Conservation (phyloP, 2,888 invertebrate genomes). For the Fissipunctia ypsillon region DNA sequence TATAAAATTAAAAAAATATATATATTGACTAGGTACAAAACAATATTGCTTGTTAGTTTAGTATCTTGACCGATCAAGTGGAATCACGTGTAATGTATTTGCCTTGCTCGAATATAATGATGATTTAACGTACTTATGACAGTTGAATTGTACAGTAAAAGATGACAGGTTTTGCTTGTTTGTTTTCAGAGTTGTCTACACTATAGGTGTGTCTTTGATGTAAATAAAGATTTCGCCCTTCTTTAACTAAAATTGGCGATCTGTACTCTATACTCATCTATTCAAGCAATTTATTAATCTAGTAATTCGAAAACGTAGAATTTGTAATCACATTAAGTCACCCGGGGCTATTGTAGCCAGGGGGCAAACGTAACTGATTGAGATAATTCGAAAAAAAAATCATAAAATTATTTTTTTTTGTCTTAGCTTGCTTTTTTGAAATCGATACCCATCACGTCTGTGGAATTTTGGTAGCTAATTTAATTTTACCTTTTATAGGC, state of each 20-base stretch:
- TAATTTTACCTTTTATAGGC: too few relatives aligned
- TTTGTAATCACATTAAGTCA: not conserved
- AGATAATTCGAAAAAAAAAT: too few relatives aligned
- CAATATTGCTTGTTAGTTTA: slow-evolving; percentile 4
- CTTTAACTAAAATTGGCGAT: not conserved
- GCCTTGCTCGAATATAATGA: not conserved
- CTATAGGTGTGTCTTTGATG: not conserved
- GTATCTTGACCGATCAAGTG: not conserved
- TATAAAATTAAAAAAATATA: too few relatives aligned
- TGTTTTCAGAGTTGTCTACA: not conserved
- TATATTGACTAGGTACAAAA: too few relatives aligned
- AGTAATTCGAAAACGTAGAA: not conserved
- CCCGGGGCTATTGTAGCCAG: too few relatives aligned
- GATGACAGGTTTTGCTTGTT: not conserved
- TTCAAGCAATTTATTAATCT: not conserved
- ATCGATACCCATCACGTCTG: too few relatives aligned
- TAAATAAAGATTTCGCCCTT: not conserved
- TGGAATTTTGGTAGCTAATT: too few relatives aligned
- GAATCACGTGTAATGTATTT: not conserved
- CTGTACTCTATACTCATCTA: not conserved
- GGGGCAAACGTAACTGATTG: too few relatives aligned
- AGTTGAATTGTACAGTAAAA: too few relatives aligned
- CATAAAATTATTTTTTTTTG: too few relatives aligned
- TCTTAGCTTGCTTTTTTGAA: too few relatives aligned
- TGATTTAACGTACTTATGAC: not conserved